A percentile compares a stretch with the other conserved stretches of the same genome.
Conservation (phyloP, 2,888 invertebrate species). For the Cybosia mesomella region DNA sequence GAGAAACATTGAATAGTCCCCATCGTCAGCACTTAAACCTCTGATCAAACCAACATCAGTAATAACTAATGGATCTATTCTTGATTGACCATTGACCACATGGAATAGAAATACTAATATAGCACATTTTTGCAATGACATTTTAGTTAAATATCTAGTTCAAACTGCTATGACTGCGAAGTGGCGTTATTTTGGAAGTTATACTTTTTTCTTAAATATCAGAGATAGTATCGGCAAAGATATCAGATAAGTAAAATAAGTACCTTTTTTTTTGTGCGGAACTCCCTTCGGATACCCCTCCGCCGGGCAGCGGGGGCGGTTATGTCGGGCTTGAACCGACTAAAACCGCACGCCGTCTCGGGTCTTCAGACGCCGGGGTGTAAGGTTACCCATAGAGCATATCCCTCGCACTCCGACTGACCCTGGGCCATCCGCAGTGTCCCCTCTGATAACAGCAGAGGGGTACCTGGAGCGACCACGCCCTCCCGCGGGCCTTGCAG, state of each 20-base stretch:
- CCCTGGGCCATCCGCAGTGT: too few species aligned
- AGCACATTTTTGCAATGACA: constrained; percentile 11
- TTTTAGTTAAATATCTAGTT: constrained; percentile 8
- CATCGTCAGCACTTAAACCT: constrained; percentile 23
- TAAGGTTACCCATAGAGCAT: too few species aligned
- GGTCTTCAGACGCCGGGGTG: too few species aligned
- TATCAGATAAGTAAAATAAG: neutral
- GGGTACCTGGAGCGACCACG: too few species aligned
- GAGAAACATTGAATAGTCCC: constrained; percentile 23
- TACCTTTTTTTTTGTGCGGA: too few species aligned
- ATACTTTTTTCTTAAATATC: constrained; percentile 6
- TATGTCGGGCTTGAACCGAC: too few species aligned
- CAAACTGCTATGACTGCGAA: neutral
- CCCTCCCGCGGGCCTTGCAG: too few species aligned
- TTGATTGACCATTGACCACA: constrained; percentile 15
- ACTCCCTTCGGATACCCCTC: too few species aligned
- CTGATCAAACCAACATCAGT: constrained; percentile 34
- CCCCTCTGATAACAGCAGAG: too few species aligned
- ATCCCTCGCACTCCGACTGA: too few species aligned
- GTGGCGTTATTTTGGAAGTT: neutral
- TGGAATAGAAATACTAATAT: constrained; percentile 13
- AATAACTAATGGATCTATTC: constrained; percentile 50
- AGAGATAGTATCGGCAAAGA: neutral
- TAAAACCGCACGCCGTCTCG: too few species aligned
- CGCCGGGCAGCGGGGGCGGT: too few species aligned